Base-by-base conservation (phyloP, 2,113 vertebrate species). In the Prunella himalayana region DNA sequence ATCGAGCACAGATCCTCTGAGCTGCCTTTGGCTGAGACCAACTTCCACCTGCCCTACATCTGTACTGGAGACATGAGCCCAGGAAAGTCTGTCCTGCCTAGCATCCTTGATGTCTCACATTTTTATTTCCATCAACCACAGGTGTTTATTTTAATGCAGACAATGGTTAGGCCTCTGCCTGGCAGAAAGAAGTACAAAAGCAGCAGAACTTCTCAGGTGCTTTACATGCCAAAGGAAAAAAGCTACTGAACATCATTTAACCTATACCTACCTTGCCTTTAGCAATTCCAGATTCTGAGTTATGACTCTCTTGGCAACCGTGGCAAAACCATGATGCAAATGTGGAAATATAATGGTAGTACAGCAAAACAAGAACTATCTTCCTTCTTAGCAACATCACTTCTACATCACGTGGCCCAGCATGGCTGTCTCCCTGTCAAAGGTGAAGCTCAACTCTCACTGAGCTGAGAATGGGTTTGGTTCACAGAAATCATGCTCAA, bases 351-450 rank as follows among this genome's bases (percentile, higher is more conserved):
- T 9, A 61, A 69, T 8, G 1, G 37, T 0, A 1, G 25, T 47
- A 30, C 54, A 89, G 39, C 25, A 86, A 80, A 86, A 53, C 5
- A 57, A 77, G 54, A 42, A 41, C 22, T 31, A 39, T 22, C 11
- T 30, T 30, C 65, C 47, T 63, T 22, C 33, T 75, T 39, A 37
- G 56, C 23, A 84, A 15, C 21, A 42, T 37, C 1, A 1, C 42
- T 33, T 14, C n/a, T 28, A n/a, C n/a, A 57, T 15, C 1, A 1
- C 37, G 75, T 76, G 65, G 45, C 25, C 20, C 2, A 1, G 18
- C 1, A 0, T 45, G 31, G 28, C 39, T 41, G 13, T 28, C 5
- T 15, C 23, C 15, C 22, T 0, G 0, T 61, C 33, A 59, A 47
- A 65, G 33, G 27, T 0, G 10, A 27, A 79, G 25, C 28, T 41